Conservation (phyloP, 2,113 vertebrate genomes). For the Oostethus manadensis region DNA sequence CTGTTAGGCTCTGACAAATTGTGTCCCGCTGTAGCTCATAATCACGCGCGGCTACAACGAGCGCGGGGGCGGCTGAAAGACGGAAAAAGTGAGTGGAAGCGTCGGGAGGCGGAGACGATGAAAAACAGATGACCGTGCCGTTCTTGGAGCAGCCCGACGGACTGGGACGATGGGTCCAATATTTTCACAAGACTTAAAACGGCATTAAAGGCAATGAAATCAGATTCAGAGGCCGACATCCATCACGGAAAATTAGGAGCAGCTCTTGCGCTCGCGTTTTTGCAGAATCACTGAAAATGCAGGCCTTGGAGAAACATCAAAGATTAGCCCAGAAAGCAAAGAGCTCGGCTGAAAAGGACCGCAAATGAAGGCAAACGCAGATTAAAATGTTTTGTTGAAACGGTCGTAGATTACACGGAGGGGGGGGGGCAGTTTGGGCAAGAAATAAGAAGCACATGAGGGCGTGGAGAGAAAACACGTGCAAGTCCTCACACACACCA, state of each 20-base stretch:
- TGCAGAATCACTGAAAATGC: conserved; percentile 46
- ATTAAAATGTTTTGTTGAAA: conserved; percentile 56
- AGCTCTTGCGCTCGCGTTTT: conserved; percentile 45
- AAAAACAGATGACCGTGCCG: conserved; percentile 54
- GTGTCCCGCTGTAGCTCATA: conserved; percentile 70
- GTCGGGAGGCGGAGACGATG: conserved; percentile 44
- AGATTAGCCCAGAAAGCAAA: conserved; percentile 37
- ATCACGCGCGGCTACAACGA: conserved; percentile 69
- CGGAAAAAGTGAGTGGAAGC: conserved; percentile 50
- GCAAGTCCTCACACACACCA: conserved; percentile 22
- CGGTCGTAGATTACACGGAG: conserved; percentile 46
- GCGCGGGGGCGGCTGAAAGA: conserved; percentile 28
- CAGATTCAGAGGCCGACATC: conserved; percentile 56
- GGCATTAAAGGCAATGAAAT: conserved; percentile 71
- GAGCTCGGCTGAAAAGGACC: conserved; percentile 40
- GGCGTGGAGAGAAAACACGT: conserved; percentile 31
- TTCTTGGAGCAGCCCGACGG: conserved; percentile 49
- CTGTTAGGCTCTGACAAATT: conserved; percentile 80
- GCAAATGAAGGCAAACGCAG: conserved; percentile 44
- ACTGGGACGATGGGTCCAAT: conserved; percentile 67
- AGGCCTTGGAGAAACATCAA: conserved; percentile 64
- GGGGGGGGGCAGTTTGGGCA: conserved; percentile 31
- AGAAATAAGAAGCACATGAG: conserved; percentile 38
- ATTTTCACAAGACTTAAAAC: conserved; percentile 73
- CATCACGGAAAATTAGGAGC: conserved; percentile 67